Conservation (phyloP, 1,140 invertebrate species). For the Brachionus plicatilis region DNA sequence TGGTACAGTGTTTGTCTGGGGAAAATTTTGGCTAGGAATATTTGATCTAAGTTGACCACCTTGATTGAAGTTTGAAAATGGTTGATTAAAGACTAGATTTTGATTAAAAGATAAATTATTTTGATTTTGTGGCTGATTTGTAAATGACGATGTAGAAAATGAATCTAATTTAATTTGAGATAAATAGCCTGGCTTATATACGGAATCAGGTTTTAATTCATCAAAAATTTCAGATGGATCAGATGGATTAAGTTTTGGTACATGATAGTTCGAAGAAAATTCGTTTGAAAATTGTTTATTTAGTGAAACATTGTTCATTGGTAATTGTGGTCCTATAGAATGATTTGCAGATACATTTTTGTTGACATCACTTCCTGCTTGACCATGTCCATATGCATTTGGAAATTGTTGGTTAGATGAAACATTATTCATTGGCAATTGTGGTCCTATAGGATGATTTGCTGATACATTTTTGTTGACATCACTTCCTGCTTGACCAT, state of each 20-base stretch:
- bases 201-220: constrained; percentile 1
- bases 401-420: background rate
- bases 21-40: background rate
- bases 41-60: background rate
- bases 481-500: background rate
- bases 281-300: background rate
- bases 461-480: background rate
- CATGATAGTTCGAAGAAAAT: background rate
- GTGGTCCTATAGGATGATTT: background rate
- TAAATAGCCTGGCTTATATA: constrained; percentile 20
- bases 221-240: background rate
- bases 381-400: background rate
- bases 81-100: background rate
- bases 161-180: background rate
- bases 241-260: background rate
- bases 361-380: background rate
- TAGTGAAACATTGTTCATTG: background rate
- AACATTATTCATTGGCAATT: background rate
- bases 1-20: background rate
- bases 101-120: background rate
- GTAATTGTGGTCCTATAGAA: background rate
- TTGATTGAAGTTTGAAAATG: background rate
- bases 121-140: background rate
- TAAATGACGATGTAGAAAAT: background rate
- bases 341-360: background rate